These are phyloP conservation scores for Plebejus anna DNA, from an alignment of 2,888 invertebrate species.

Conservation along the genomic window DNA sequence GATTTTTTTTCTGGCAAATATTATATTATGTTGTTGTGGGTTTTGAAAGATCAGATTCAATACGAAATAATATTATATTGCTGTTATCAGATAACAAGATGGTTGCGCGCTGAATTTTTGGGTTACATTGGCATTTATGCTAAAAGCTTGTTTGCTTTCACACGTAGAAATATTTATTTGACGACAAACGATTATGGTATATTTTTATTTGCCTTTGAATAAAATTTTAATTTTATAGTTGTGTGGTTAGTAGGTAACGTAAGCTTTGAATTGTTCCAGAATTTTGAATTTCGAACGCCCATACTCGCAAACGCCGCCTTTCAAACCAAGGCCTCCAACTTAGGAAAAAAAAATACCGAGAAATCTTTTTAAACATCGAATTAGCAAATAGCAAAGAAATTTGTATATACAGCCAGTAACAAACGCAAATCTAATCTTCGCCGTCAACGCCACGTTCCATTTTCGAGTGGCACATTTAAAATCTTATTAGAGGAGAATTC, in stretches of 20 bases:
- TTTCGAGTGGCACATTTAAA: conserved; percentile 65
- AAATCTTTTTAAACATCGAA: conserved; percentile 5
- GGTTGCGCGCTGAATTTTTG: not conserved
- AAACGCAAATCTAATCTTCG: conserved; percentile 28
- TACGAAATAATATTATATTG: no score
- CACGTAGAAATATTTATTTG: conserved; percentile 7
- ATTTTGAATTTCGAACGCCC: not conserved
- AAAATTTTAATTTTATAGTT: not conserved
- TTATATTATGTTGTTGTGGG: no score
- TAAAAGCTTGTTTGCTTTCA: conserved; percentile 10
- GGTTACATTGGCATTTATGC: not conserved
- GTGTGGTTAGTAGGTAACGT: no score
- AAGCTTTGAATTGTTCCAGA: no score
- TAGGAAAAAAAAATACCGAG: not conserved
- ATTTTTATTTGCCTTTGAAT: not conserved
- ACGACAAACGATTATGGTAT: not conserved
- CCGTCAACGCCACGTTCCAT: conserved; percentile 46
- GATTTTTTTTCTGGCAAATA: no score
- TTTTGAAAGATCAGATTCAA: no score
- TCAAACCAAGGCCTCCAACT: not conserved
- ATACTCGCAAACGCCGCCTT: no score
- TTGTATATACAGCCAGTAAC: conserved; percentile 28
- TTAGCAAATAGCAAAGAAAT: conserved; percentile 30
- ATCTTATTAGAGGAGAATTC: conserved; percentile 59
- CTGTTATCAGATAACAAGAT: not conserved